Evolutionary conservation across 2,113 vertebrate genomes (phyloP).

Genomic region (Raja brachyura): DNA sequence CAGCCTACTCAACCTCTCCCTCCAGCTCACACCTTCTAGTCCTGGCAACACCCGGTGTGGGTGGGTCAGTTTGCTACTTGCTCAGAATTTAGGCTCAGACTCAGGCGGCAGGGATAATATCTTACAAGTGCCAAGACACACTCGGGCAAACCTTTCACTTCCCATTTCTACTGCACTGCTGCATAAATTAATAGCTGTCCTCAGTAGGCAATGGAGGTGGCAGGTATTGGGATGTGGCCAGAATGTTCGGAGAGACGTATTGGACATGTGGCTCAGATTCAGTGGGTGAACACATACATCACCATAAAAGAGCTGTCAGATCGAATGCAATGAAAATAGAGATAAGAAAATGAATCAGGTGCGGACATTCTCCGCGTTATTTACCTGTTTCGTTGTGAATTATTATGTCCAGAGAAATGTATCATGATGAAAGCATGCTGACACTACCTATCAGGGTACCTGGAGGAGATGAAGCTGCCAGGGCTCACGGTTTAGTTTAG

Average conservation of each 20-base stretch:
- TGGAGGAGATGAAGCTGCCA: background rate
- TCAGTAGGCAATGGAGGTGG: background rate
- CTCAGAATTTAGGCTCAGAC: background rate
- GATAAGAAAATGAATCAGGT: background rate
- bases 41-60: background rate
- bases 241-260: background rate
- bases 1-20: too few relatives aligned
- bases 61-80: background rate
- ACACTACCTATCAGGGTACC: background rate
- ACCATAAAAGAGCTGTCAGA: slow-evolving; percentile 33
- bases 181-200: background rate
- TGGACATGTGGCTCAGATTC: background rate
- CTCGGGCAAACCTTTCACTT: background rate
- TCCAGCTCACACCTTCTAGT: too few relatives aligned
- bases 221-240: background rate
- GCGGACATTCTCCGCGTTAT: background rate
- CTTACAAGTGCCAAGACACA: too few relatives aligned
- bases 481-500: background rate
- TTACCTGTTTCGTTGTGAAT: background rate
- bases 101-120: background rate
- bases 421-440: background rate
- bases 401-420: too few relatives aligned
- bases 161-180: background rate
- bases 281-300: background rate
- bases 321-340: background rate